A percentile compares a stretch with the other conserved stretches of the same genome.
Evolutionary conservation across 2,113 vertebrate genomes (phyloP).

Genomic region (Antennarius striatus): DNA sequence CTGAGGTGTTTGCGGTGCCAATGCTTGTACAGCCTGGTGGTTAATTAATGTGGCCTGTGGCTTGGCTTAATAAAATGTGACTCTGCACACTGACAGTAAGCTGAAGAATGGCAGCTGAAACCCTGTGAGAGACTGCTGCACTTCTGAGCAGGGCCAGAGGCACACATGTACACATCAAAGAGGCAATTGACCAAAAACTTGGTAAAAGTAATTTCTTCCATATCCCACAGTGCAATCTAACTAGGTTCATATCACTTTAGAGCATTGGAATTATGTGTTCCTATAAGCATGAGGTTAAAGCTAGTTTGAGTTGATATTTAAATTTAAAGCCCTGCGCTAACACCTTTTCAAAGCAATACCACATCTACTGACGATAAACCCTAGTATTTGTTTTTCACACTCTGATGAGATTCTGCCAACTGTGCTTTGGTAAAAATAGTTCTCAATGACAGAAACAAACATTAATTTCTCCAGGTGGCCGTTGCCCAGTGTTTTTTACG

Average conservation of each 20-base stretch:
- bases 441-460: no score
- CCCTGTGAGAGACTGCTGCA: constrained; percentile 11
- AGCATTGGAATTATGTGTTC: not conserved
- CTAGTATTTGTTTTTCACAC: not conserved
- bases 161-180: not conserved
- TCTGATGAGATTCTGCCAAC: not conserved
- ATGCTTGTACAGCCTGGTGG: constrained; percentile 34
- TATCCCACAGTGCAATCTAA: not conserved
- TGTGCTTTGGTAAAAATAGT: not conserved
- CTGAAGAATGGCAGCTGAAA: constrained; percentile 38
- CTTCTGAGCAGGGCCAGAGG: not conserved
- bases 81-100: constrained; percentile 32
- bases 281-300: not conserved
- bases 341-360: not conserved
- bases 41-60: constrained; percentile 58
- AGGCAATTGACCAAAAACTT: not conserved
- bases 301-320: not conserved
- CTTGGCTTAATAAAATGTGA: constrained; percentile 34
- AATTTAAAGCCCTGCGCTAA: not conserved
- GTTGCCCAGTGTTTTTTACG: not conserved
- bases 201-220: not conserved
- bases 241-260: not conserved
- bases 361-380: not conserved
- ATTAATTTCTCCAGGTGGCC: not conserved
- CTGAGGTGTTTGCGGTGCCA: constrained; percentile 44